These are phyloP conservation scores for Triplophysa siluroides DNA, from an alignment of 2,113 vertebrate species.

Conservation along the genomic window DNA sequence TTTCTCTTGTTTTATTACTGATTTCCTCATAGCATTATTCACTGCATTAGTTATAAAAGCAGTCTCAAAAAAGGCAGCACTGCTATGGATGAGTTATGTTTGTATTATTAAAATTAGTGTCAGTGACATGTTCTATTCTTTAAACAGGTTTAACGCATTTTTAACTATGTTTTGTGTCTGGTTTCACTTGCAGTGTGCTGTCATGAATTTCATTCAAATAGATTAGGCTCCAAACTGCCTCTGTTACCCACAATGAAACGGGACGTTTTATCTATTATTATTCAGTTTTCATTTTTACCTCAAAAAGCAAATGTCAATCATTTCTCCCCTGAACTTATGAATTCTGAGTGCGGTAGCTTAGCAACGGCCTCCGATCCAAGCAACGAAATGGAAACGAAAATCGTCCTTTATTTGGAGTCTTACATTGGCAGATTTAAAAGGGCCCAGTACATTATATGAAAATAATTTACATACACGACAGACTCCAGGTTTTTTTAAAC, in stretches of 20 bases:
- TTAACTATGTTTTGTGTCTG: background rate
- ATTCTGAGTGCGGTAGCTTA: constrained; percentile 78
- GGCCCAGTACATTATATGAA: constrained; percentile 7
- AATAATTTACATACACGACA: constrained; percentile 12
- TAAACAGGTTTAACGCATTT: background rate
- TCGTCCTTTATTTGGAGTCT: constrained; percentile 47
- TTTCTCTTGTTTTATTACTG: background rate
- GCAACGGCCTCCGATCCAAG: constrained; percentile 79
- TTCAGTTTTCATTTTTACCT: constrained; percentile 64
- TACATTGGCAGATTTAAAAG: constrained; percentile 32
- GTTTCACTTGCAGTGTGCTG: constrained; percentile 1
- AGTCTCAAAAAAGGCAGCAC: background rate
- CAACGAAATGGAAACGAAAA: constrained; percentile 67
- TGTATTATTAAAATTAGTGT: constrained; percentile 14
- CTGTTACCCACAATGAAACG: constrained; percentile 22
- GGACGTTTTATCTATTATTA: constrained; percentile 46
- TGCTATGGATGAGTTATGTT: background rate
- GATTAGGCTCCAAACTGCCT: constrained; percentile 17
- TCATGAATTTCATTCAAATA: constrained; percentile 17
- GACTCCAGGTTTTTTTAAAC: constrained; percentile 24
- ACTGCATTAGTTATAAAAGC: background rate
- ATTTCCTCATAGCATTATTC: background rate
- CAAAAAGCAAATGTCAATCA: constrained; percentile 69
- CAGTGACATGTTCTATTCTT: constrained; percentile 1
- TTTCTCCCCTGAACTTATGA: constrained; percentile 70